phyloP scores from a whole-genome alignment of 1,140 invertebrate genomes.

The Procambarus clarkii region DNA sequence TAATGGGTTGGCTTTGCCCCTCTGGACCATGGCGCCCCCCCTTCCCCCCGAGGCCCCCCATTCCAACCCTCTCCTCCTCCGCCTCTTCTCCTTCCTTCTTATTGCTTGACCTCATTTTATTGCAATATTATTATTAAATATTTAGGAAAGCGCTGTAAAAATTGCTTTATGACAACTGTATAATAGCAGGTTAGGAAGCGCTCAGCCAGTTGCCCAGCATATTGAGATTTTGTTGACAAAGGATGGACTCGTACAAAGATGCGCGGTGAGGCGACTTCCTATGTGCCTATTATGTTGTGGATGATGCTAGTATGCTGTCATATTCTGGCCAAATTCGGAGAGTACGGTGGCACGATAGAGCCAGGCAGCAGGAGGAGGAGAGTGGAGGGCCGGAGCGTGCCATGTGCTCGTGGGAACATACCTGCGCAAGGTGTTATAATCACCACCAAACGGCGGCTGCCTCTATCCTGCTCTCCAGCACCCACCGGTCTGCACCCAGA shows the following conservation, averaged over 20 bases:
- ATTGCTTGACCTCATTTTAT: slow-evolving; percentile 1
- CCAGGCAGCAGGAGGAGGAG: neutral
- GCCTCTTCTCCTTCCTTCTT: neutral
- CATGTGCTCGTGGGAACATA: slow-evolving; percentile 66
- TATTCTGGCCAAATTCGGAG: neutral
- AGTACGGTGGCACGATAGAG: neutral
- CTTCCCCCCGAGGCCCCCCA: neutral
- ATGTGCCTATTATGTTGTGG: neutral
- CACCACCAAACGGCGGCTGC: slow-evolving; percentile 65
- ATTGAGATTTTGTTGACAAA: slow-evolving; percentile 21
- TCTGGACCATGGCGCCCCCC: neutral
- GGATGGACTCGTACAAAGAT: neutral
- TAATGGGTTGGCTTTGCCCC: slow-evolving; percentile 29
- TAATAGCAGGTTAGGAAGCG: neutral
- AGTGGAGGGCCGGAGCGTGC: slow-evolving; percentile 35
- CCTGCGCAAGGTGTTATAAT: slow-evolving; percentile 70
- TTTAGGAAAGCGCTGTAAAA: neutral
- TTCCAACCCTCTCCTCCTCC: neutral
- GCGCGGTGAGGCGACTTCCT: neutral
- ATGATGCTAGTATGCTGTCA: neutral
- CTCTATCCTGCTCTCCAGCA: slow-evolving; percentile 56
- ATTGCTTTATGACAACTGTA: neutral
- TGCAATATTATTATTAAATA: neutral
- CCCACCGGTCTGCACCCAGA: slow-evolving; percentile 52
- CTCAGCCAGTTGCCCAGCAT: neutral